Conservation (phyloP, 2,113 vertebrate species). For the Leptobrachium ailaonicum region DNA sequence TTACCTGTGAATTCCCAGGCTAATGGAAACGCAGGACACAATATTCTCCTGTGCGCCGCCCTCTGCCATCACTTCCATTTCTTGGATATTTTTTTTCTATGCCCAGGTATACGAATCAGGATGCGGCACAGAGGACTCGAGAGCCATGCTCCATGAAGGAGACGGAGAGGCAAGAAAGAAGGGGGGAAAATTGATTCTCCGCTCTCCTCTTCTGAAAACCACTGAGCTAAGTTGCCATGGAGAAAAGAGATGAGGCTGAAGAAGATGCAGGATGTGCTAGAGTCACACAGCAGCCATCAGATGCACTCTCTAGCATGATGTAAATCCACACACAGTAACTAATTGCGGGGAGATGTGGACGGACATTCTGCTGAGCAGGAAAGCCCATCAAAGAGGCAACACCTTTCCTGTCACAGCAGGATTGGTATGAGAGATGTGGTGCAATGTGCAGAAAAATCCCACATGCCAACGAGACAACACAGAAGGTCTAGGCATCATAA, state of each 20-base stretch:
- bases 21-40: background rate
- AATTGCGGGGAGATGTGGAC: slow-evolving; percentile 21
- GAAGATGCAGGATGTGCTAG: slow-evolving; percentile 53
- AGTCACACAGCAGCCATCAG: slow-evolving; percentile 56
- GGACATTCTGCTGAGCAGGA: slow-evolving; percentile 53
- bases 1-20: slow-evolving; percentile 20
- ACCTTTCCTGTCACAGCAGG: slow-evolving; percentile 8
- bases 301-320: slow-evolving; percentile 45
- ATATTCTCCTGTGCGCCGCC: background rate
- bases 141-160: slow-evolving; percentile 30
- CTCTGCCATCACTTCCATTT: background rate
- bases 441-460: background rate
- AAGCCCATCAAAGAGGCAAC: slow-evolving; percentile 52
- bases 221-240: slow-evolving; percentile 66
- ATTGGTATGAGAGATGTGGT: background rate
- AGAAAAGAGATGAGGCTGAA: slow-evolving; percentile 62
- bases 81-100: slow-evolving; percentile 5
- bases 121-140: slow-evolving; percentile 5
- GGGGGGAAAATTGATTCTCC: slow-evolving; percentile 54
- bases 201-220: slow-evolving; percentile 56
- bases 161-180: slow-evolving; percentile 44
- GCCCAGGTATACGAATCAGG: background rate
- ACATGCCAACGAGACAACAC: too few species aligned
- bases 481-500: too few species aligned
- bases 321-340: slow-evolving; percentile 37